Percentiles rank a stretch among this genome's conserved stretches.
Conservation (phyloP, 2,888 invertebrate species). For the Ennomos fuscantarius region DNA sequence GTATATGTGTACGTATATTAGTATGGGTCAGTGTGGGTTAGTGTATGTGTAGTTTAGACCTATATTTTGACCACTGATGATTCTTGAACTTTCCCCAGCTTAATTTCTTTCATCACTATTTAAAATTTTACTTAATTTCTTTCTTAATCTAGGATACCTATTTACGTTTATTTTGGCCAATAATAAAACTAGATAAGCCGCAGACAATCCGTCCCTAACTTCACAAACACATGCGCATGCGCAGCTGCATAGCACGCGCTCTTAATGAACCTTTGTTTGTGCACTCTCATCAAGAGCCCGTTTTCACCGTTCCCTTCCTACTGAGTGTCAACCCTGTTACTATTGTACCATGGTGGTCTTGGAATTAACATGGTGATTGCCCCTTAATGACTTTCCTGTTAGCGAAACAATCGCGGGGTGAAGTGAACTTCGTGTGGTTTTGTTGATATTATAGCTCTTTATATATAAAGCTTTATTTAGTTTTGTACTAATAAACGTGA, state of each 20-base stretch:
- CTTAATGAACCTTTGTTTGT: conserved; percentile 69
- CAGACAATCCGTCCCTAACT: too few relatives aligned
- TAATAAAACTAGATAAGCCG: too few relatives aligned
- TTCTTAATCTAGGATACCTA: too few relatives aligned
- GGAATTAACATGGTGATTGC: conserved; percentile 69
- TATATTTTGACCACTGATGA: too few relatives aligned
- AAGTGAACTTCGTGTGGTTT: conserved; percentile 25
- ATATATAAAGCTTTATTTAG: too few relatives aligned
- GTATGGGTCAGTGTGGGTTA: too few relatives aligned
- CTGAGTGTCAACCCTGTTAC: conserved; percentile 45
- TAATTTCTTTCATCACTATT: too few relatives aligned
- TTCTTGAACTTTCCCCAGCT: too few relatives aligned
- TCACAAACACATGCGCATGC: conserved; percentile 36
- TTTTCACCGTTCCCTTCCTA: conserved; percentile 36
- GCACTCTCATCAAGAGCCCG: conserved; percentile 8
- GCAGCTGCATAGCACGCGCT: conserved; percentile 78
- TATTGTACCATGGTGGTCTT: conserved; percentile 63
- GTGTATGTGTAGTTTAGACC: too few relatives aligned
- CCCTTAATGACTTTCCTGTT: conserved; percentile 69
- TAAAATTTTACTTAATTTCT: too few relatives aligned
- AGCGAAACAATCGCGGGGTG: conserved; percentile 31
- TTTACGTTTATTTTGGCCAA: too few relatives aligned
- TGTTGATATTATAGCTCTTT: conserved; percentile 26
- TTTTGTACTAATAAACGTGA: background rate
- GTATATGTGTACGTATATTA: too few relatives aligned